Evolutionary conservation across 2,113 vertebrate species (phyloP).

Genomic region (Charina bottae): DNA sequence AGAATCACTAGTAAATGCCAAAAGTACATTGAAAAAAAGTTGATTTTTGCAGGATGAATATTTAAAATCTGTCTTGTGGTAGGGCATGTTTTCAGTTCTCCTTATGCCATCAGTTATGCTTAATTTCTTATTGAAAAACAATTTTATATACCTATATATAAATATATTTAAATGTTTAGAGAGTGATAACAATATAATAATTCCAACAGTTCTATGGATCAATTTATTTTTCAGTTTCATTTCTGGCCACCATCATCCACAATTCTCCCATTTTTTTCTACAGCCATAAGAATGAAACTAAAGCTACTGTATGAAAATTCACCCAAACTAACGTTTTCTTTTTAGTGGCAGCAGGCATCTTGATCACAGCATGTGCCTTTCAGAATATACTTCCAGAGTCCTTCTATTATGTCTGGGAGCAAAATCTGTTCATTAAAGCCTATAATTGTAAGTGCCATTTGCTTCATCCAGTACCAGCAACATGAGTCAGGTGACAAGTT

Average conservation of each 20-base stretch:
- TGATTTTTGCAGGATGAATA: neutral
- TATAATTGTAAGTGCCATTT: neutral
- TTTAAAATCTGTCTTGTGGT: slow-evolving; percentile 1
- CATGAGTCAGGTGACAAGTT: neutral
- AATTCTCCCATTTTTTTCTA: neutral
- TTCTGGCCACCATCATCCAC: neutral
- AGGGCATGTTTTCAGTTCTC: neutral
- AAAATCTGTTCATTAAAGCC: neutral
- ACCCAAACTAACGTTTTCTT: neutral
- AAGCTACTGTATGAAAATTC: neutral
- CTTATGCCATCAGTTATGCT: neutral
- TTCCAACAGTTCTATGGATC: too few species aligned
- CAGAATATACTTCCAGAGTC: neutral
- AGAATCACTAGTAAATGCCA: neutral
- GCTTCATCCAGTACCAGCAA: neutral
- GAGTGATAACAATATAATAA: neutral
- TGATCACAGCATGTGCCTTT: neutral
- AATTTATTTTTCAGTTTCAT: neutral
- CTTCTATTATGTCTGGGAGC: neutral
- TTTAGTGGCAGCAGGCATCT: neutral
- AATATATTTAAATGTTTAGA: neutral
- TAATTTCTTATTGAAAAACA: neutral
- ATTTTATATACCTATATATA: neutral
- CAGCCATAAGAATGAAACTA: neutral
- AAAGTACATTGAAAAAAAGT: neutral